Conservation (phyloP, 2,888 invertebrate genomes). For the Yponomeuta evonymella region DNA sequence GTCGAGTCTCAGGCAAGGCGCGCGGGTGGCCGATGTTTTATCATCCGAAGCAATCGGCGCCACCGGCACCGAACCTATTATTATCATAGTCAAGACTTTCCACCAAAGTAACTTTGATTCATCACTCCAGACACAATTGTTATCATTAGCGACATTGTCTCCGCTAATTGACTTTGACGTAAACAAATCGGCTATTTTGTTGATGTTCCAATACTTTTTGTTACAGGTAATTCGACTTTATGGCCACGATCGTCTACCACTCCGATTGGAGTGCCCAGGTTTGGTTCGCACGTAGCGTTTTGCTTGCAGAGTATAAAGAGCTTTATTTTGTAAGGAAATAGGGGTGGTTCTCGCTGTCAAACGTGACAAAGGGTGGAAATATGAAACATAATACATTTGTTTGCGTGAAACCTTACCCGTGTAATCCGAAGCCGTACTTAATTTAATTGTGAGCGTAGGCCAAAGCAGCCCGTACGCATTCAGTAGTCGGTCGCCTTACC, state of each 20-base stretch:
- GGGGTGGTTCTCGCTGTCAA: background rate
- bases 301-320: background rate
- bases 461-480: conserved; percentile 51
- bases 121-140: conserved; percentile 64
- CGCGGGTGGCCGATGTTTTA: conserved; percentile 69
- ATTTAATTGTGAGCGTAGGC: conserved; percentile 68
- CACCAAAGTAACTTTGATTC: conserved; percentile 69
- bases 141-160: conserved; percentile 67
- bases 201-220: conserved; percentile 61
- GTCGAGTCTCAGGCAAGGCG: conserved; percentile 54
- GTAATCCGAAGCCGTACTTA: conserved; percentile 75
- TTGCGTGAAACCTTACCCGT: conserved; percentile 60
- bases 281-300: conserved; percentile 7
- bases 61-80: conserved; percentile 53
- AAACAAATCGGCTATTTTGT: conserved; percentile 58
- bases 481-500: conserved; percentile 41
- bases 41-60: conserved; percentile 72
- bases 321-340: background rate
- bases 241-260: conserved; percentile 2
- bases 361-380: conserved; percentile 36
- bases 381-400: conserved; percentile 62
- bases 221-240: conserved; percentile 55
- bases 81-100: conserved; percentile 70
- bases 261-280: conserved; percentile 6
- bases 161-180: conserved; percentile 57